Evolutionary conservation across 1,140 invertebrate species (phyloP), one percentile per base, ranked within the genome.

Genomic region (Diploscapter pachys): DNA sequence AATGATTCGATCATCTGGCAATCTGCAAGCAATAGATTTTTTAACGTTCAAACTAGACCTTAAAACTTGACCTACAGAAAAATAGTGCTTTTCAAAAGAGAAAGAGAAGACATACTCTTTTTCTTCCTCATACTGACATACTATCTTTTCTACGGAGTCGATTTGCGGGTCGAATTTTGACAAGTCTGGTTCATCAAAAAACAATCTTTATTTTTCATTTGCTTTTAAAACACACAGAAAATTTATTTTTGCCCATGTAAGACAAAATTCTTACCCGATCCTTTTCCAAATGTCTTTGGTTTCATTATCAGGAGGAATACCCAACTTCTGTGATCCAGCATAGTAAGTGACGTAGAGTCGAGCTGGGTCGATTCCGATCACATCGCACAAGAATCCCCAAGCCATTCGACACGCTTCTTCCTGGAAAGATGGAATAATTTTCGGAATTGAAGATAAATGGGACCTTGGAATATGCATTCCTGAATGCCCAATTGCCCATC

Each of bases 401-500:
- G 96, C 94, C 89, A 95, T 91, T 84, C 88, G 83, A 86, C 94
- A 97, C 31, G 95, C 93, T 87, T 97, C 92, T 88, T 91, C 89
- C 94, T 97, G 80, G 9, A 82, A 81, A 76, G 53, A 73, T 73
- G 11, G 2, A 55, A 48, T 65, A 48, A 55, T n/a, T 48, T 59
- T 48, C 5, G 50, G 54, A 77, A 59, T 9, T 77, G 2, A 9
- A 5, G 5, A 4, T 57, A 66, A 4, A 31, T 68, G 52, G 6
- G 3, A 76, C 75, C 70, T 76, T 76, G 13, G 53, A 54, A 31
- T 66, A 76, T 8, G 75, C 71, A 73, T 92, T 92, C 11, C 72
- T 71, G 90, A 99, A 99, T 0, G 95, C 98, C 96, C 96, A 99
- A 87, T 94, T 98, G 11, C 96, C 96, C 6, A 99, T 89, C 96